Percentiles rank a stretch among this genome's conserved stretches.
Evolutionary conservation across 1,140 invertebrate species (phyloP).

Genomic region (Aphaenogaster floridana): DNA sequence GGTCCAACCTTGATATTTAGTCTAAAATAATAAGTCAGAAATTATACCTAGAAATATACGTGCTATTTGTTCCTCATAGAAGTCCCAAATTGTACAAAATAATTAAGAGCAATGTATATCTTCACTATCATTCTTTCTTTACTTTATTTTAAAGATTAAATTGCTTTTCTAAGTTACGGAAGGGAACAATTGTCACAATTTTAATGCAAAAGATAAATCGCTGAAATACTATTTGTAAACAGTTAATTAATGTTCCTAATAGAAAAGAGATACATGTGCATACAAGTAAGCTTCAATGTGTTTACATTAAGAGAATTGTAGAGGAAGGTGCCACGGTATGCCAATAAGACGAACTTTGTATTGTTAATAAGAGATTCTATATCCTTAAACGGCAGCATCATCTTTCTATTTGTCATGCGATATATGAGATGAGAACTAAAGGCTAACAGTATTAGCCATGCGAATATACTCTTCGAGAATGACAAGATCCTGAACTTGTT

Average conservation of each 20-base stretch:
- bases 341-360: constrained; percentile 69
- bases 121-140: background rate
- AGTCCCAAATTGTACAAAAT: background rate
- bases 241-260: background rate
- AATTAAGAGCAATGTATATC: background rate
- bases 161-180: background rate
- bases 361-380: constrained; percentile 70
- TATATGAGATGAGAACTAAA: constrained; percentile 74
- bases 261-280: background rate
- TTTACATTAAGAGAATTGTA: constrained; percentile 17
- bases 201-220: background rate
- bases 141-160: background rate
- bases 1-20: background rate
- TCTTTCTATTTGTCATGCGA: constrained; percentile 69
- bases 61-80: background rate
- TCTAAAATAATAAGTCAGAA: constrained; percentile 30
- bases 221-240: background rate
- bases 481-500: constrained; percentile 70
- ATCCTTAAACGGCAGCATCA: constrained; percentile 68
- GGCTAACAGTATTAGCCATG: constrained; percentile 72
- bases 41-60: background rate
- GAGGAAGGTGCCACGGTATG: constrained; percentile 58
- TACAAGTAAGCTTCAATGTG: background rate
- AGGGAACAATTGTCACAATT: background rate
- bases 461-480: constrained; percentile 71